Evolutionary conservation across 2,113 vertebrate species (phyloP).

Genomic region (Pomatorhinus ruficollis): DNA sequence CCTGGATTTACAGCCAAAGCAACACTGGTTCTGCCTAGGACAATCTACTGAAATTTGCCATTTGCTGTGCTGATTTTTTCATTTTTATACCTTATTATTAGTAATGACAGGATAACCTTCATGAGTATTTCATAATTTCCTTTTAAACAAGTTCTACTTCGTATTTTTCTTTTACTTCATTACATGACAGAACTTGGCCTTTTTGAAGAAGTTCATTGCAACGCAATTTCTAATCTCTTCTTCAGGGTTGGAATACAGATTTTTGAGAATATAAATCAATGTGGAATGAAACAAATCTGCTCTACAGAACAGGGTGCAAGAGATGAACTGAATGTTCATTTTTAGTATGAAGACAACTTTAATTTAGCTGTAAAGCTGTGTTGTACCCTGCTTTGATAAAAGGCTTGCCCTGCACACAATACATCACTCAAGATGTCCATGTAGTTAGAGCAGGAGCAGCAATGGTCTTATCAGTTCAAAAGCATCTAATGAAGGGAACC

Average conservation of each 20-base stretch:
- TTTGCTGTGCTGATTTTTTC: neutral
- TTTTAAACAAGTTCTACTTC: neutral
- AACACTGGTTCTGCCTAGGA: neutral
- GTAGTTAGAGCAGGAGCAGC: neutral
- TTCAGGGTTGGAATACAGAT: neutral
- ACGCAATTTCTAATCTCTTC: neutral
- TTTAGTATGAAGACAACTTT: neutral
- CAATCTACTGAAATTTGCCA: neutral
- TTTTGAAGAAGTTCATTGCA: neutral
- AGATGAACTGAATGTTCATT: neutral
- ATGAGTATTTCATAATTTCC: neutral
- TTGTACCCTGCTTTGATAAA: neutral
- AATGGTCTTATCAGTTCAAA: neutral
- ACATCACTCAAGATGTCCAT: rapidly evolving
- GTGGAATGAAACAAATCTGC: neutral
- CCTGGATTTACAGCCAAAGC: neutral
- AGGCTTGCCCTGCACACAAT: neutral
- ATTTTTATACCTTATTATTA: neutral
- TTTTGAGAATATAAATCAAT: neutral
- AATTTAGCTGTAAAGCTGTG: neutral
- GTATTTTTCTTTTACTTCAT: neutral
- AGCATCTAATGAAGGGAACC: neutral
- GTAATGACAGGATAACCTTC: neutral
- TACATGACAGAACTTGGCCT: neutral
- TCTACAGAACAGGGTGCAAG: neutral